Evolutionary conservation across 2,113 vertebrate species (phyloP).

Genomic region (Macquaria australasica): DNA sequence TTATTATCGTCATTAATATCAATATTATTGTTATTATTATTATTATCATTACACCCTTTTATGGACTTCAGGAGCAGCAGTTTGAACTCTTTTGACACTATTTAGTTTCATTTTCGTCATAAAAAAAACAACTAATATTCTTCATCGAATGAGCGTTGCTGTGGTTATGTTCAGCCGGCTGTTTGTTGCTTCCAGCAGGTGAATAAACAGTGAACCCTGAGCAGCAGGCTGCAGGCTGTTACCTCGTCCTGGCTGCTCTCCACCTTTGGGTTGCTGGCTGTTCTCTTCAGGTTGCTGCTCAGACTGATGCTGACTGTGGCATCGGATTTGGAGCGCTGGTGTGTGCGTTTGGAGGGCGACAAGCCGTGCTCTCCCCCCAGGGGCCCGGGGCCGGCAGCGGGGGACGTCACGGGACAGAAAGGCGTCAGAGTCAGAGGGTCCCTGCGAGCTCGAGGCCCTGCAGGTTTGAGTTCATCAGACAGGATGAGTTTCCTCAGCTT

Average conservation of each 20-base stretch:
- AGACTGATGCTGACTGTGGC: constrained; percentile 94
- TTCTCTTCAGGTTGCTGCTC: constrained; percentile 95
- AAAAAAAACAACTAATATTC: too few species aligned
- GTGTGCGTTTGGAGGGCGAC: constrained; percentile 96
- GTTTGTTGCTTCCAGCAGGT: too few species aligned
- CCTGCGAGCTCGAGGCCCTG: constrained; percentile 81
- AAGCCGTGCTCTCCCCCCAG: constrained; percentile 82
- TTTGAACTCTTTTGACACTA: too few species aligned
- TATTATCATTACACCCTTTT: too few species aligned
- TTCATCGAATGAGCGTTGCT: too few species aligned
- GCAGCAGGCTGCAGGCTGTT: not conserved
- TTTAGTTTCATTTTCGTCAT: too few species aligned
- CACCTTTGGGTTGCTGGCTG: constrained; percentile 97
- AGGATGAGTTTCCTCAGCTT: constrained; percentile 94
- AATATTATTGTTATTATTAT: too few species aligned
- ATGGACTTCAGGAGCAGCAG: too few species aligned
- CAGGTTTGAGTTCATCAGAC: constrained; percentile 94
- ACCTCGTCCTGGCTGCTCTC: constrained; percentile 95
- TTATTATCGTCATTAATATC: too few species aligned
- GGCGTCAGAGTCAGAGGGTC: constrained; percentile 77
- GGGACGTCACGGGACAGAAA: constrained; percentile 44
- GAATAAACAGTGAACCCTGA: too few species aligned
- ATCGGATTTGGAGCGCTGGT: constrained; percentile 97
- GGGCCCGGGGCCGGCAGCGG: constrained; percentile 74
- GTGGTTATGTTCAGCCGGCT: too few species aligned